Evolutionary conservation across 2,888 invertebrate species (phyloP).

Genomic region (Athalia circularis): DNA sequence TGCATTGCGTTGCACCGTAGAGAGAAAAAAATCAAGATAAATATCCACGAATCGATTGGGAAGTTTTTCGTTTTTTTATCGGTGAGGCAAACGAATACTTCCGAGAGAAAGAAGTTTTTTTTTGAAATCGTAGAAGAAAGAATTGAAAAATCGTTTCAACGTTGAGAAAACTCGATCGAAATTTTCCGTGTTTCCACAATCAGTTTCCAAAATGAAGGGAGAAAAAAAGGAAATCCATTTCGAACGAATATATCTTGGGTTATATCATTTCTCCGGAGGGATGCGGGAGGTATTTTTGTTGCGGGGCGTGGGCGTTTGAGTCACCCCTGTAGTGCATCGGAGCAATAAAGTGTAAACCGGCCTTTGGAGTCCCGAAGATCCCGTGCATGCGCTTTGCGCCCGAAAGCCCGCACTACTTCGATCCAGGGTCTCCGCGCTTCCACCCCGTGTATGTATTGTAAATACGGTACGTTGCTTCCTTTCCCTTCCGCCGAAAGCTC

Average conservation of each 20-base stretch:
- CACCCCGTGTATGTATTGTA: not conserved
- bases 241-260: no score
- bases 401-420: slow-evolving; percentile 61
- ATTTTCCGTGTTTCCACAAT: no score
- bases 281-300: not conserved
- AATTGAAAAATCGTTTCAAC: no score
- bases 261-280: slow-evolving; percentile 2
- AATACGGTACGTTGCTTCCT: not conserved
- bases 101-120: no score
- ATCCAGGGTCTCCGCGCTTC: slow-evolving; percentile 52
- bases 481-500: slow-evolving; percentile 37
- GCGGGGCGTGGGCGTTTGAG: not conserved
- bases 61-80: no score
- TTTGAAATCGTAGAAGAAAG: no score
- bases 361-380: slow-evolving; percentile 49
- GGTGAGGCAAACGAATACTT: no score
- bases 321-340: slow-evolving; percentile 47
- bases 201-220: no score
- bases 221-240: no score
- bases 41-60: no score
- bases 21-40: not conserved
- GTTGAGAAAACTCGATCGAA: no score
- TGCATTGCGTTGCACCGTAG: not conserved
- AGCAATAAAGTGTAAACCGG: slow-evolving; percentile 58
- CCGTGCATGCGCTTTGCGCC: slow-evolving; percentile 59